Percentiles rank a stretch among this genome's conserved stretches.
Conservation (phyloP, 2,888 invertebrate genomes). For the Automeris io region DNA sequence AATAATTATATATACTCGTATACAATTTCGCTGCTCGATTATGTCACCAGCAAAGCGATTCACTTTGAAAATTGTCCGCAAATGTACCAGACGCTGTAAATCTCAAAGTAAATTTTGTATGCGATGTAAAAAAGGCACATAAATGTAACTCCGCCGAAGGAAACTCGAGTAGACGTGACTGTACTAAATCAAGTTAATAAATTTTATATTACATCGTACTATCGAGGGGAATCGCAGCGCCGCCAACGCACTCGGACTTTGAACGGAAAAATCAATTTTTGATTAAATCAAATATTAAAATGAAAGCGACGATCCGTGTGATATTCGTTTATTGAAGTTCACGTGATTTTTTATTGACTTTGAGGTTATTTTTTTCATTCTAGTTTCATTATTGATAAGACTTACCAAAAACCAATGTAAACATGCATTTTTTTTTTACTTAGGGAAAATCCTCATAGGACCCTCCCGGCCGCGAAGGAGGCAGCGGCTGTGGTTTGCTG, state of each 20-base stretch:
- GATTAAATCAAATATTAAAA: not conserved
- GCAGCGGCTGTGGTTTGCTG: too few species aligned
- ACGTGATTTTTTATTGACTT: too few species aligned
- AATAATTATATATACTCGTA: too few species aligned
- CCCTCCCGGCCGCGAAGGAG: too few species aligned
- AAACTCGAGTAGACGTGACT: constrained; percentile 26
- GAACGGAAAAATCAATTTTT: not conserved
- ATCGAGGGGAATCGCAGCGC: not conserved
- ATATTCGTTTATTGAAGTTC: too few species aligned
- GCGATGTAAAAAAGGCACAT: constrained; percentile 22
- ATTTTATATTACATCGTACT: constrained; percentile 7
- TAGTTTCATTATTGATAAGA: too few species aligned
- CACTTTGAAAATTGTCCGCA: not conserved
- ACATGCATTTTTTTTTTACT: too few species aligned
- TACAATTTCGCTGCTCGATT: too few species aligned
- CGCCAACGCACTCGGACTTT: not conserved
- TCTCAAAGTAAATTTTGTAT: constrained; percentile 1
- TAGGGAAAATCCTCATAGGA: too few species aligned
- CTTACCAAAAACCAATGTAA: too few species aligned
- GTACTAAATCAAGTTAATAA: constrained; percentile 38
- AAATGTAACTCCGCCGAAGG: constrained; percentile 16
- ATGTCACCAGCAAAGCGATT: too few species aligned
- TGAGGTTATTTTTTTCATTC: too few species aligned
- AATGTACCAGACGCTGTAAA: constrained; percentile 1
- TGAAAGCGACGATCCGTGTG: not conserved